Evolutionary conservation across 1,140 invertebrate species (phyloP), one percentile per base, ranked within the genome.

Genomic region (Drosophila carrolli): DNA sequence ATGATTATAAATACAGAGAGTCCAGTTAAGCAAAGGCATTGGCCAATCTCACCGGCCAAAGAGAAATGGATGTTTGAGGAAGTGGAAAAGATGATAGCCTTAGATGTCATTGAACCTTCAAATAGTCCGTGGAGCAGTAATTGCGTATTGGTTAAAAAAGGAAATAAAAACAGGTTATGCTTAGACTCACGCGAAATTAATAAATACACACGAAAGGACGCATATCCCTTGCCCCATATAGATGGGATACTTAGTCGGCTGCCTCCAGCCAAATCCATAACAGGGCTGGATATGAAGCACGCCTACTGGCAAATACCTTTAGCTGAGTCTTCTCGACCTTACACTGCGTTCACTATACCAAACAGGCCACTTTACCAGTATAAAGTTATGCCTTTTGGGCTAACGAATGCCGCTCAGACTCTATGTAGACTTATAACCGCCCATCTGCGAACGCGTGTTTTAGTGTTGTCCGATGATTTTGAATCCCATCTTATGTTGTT

Each of bases 401-500:
- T 57, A 40, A 68, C 55, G 11, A 60, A 56, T 13, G 55, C 55
- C 11, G n/a, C 55, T 10, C 56, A 68, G 19, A 54, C 41, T 5
- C 19, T 68, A 19, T 92, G 93, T 61, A 59, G 93, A 8, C 76
- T 92, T 7, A 93, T 75, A 27, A 56, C 72, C 1, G 35, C 67
- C 2, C 71, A 90, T 10, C 75, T 90, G 14, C 77, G 82, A 13
- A 11, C 32, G 1, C 75, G 77, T 9, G 79, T 86, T 0, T 60
- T 94, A 0, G 72, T 94, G 9, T 84, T 90, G 29, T 85, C 76
- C 5, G 61, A 79, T 11, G 89, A 72, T 13, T 92, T 92, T 51
- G 88, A 93, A 8, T 79, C 93, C 10, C 93, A 94, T 66, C 58
- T 94, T 0, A 23, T 66, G 29, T 57, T 92, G 38, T 40, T 94